phyloP scores from a whole-genome alignment of 1,140 invertebrate genomes.

The Rhagoletis pomonella region DNA sequence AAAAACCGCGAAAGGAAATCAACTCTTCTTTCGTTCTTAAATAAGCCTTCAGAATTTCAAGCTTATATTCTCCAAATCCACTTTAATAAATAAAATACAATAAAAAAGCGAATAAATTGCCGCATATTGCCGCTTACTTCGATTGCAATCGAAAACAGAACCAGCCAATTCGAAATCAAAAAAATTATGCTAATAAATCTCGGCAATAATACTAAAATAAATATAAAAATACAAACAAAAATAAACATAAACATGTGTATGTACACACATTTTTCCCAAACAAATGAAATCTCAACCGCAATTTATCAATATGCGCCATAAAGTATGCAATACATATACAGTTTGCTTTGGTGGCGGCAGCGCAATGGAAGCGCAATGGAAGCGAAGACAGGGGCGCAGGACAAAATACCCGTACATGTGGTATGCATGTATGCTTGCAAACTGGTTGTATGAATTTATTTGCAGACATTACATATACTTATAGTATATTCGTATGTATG shows the following conservation, averaged over 20 bases:
- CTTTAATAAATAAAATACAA: background rate
- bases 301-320: slow-evolving; percentile 43
- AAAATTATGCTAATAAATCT: slow-evolving; percentile 48
- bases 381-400: background rate
- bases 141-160: background rate
- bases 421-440: background rate
- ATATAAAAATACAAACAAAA: background rate
- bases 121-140: background rate
- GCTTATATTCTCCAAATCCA: background rate
- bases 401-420: too few species aligned
- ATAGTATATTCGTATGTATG: background rate
- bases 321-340: slow-evolving; percentile 22
- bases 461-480: background rate
- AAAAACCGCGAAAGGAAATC: background rate
- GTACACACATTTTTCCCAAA: background rate
- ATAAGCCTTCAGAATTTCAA: background rate
- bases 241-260: background rate
- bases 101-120: background rate
- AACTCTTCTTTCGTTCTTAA: background rate
- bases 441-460: background rate
- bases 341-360: background rate
- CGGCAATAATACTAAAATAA: slow-evolving; percentile 26
- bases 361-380: background rate
- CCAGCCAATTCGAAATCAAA: background rate
- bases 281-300: slow-evolving; percentile 42